A percentile compares a stretch with the other conserved stretches of the same genome.
phyloP scores from a whole-genome alignment of 2,797 vertebrate genomes.

The Rhinella marina region DNA sequence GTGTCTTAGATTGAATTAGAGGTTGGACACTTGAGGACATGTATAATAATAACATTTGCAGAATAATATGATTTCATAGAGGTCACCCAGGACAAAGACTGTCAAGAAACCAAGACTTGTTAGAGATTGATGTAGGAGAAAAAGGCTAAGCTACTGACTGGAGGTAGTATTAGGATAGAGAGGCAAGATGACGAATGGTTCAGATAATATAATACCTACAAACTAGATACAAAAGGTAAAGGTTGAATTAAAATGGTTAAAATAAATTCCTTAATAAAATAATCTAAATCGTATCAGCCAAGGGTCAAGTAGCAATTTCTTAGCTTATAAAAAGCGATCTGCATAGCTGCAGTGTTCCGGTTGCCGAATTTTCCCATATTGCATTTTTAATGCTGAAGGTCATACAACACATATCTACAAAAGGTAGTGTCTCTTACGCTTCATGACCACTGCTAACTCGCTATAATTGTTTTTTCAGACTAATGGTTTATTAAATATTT shows the following conservation, averaged over 20 bases:
- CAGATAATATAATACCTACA: not conserved
- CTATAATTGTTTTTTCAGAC: slow-evolving; percentile 38
- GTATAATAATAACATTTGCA: not conserved
- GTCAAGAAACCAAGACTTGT: not conserved
- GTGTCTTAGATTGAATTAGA: not conserved
- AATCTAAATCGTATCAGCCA: not conserved
- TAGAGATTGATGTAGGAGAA: slow-evolving; percentile 10
- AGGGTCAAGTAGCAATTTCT: not conserved
- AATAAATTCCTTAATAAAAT: not conserved
- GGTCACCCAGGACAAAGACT: not conserved
- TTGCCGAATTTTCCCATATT: not conserved
- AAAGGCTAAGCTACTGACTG: not conserved
- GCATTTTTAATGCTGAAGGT: slow-evolving; percentile 7
- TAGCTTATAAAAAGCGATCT: not conserved
- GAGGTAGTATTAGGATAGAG: not conserved
- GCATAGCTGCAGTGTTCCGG: not conserved
- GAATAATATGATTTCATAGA: not conserved
- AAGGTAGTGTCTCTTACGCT: slow-evolving; percentile 7
- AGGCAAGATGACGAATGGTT: not conserved
- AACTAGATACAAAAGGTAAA: not conserved
- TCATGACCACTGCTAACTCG: slow-evolving; percentile 22
- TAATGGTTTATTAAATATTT: slow-evolving; percentile 49
- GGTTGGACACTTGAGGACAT: not conserved
- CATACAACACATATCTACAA: slow-evolving; percentile 18
- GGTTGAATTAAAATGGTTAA: not conserved